These are phyloP conservation scores for Morpho helenor DNA, from an alignment of 2,888 invertebrate genomes.

Conservation along the genomic window DNA sequence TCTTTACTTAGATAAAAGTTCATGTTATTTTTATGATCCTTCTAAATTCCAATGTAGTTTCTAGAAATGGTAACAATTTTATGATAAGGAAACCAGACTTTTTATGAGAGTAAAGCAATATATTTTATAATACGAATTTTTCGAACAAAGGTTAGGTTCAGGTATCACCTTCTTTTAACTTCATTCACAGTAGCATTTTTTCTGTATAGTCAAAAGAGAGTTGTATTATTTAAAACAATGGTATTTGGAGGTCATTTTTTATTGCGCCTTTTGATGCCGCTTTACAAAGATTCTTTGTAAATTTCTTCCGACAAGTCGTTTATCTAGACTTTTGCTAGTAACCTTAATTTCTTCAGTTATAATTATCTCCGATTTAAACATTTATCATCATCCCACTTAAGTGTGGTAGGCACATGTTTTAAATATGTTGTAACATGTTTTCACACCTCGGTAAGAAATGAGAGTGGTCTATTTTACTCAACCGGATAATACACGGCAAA, in stretches of 20 bases:
- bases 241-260: slow-evolving; percentile 55
- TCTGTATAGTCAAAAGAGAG: slow-evolving; percentile 42
- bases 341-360: too few species aligned
- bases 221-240: slow-evolving; percentile 42
- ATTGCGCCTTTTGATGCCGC: slow-evolving; percentile 54
- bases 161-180: slow-evolving; percentile 28
- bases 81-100: slow-evolving; percentile 6
- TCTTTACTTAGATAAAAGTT: neutral
- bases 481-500: too few species aligned
- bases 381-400: too few species aligned
- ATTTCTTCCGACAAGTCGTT: slow-evolving; percentile 43
- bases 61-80: neutral
- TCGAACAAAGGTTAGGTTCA: slow-evolving; percentile 21
- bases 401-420: too few species aligned
- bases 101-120: slow-evolving; percentile 20
- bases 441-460: too few species aligned
- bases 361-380: too few species aligned
- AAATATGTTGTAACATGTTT: too few species aligned
- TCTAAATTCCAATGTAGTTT: neutral
- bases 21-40: too few species aligned
- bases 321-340: too few species aligned
- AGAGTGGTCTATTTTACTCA: too few species aligned
- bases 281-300: slow-evolving; percentile 35
- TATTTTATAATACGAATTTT: slow-evolving; percentile 8
- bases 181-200: slow-evolving; percentile 55